Percentiles rank a stretch among this genome's conserved stretches.
These are phyloP conservation scores for Phortica okadai DNA, from an alignment of 2,888 invertebrate genomes.

Conservation along the genomic window DNA sequence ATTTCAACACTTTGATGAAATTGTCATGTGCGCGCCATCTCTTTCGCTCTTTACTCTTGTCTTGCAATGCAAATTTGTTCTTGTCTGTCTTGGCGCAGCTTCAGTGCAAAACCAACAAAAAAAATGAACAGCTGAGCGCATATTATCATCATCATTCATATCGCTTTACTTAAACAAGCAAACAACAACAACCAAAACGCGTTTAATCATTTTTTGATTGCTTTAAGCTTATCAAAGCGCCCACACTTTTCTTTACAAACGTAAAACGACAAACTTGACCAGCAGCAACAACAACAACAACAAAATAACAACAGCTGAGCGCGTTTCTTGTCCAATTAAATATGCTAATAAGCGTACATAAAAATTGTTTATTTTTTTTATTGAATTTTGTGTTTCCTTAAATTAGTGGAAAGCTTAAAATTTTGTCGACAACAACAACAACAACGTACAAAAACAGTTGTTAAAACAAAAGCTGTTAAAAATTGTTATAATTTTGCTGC, in stretches of 20 bases:
- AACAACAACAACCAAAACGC: neutral
- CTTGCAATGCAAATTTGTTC: too few species aligned
- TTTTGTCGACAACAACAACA: neutral
- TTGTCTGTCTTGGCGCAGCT: too few species aligned
- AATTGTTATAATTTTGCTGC: slow-evolving; percentile 21
- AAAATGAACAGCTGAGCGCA: neutral
- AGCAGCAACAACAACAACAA: neutral
- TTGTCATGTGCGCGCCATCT: too few species aligned
- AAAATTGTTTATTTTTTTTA: too few species aligned
- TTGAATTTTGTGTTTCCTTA: too few species aligned
- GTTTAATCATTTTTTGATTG: neutral
- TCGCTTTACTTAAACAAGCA: neutral
- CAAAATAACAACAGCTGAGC: neutral
- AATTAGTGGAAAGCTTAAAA: too few species aligned
- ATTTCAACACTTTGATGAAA: too few species aligned
- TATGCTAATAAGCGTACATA: neutral
- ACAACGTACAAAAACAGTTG: neutral
- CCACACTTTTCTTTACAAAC: neutral
- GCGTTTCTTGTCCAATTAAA: neutral
- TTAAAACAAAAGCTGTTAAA: neutral
- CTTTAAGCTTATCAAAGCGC: neutral
- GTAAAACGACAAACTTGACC: neutral
- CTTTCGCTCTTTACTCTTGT: too few species aligned
- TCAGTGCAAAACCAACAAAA: too few species aligned
- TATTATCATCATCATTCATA: neutral